Percentiles rank a stretch among this genome's conserved stretches.
Conservation (phyloP, 2,888 invertebrate genomes). For the Sceliomorpha sp. region DNA sequence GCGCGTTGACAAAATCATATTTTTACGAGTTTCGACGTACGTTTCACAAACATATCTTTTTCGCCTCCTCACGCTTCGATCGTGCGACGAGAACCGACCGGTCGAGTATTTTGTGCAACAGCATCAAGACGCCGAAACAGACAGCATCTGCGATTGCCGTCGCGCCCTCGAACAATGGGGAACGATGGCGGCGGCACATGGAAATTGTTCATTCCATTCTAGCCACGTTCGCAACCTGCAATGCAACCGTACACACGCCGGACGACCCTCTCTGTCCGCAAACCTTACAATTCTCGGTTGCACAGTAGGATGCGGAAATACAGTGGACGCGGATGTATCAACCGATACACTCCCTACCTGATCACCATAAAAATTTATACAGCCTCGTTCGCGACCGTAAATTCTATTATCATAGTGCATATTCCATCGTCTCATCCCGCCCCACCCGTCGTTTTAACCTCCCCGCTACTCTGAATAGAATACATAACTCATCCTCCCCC, state of each 20-base stretch:
- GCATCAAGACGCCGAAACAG: conserved; percentile 22
- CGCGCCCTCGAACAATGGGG: conserved; percentile 57
- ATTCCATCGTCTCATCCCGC: conserved; percentile 58
- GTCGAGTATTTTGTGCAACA: too few species aligned
- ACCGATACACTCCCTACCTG: conserved; percentile 70
- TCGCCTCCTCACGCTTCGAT: conserved; percentile 35
- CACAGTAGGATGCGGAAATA: conserved; percentile 60
- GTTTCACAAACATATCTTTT: conserved; percentile 42
- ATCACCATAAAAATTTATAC: conserved; percentile 80
- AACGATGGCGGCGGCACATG: conserved; percentile 49
- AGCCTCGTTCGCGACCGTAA: conserved; percentile 73
- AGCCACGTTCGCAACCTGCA: conserved; percentile 66
- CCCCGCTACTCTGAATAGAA: conserved; percentile 28
- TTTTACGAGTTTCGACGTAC: too few species aligned
- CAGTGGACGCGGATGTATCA: conserved; percentile 62
- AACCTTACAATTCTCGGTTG: conserved; percentile 63
- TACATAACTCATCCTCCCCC: conserved; percentile 45
- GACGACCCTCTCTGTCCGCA: conserved; percentile 42
- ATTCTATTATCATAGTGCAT: conserved; percentile 76
- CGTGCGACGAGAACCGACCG: conserved; percentile 1
- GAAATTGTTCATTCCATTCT: conserved; percentile 68
- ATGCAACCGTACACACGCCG: conserved; percentile 30
- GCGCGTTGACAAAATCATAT: too few species aligned
- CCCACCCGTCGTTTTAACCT: conserved; percentile 42
- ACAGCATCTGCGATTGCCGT: conserved; percentile 53